Conservation (phyloP, 2,113 vertebrate genomes). For the Equus przewalskii region DNA sequence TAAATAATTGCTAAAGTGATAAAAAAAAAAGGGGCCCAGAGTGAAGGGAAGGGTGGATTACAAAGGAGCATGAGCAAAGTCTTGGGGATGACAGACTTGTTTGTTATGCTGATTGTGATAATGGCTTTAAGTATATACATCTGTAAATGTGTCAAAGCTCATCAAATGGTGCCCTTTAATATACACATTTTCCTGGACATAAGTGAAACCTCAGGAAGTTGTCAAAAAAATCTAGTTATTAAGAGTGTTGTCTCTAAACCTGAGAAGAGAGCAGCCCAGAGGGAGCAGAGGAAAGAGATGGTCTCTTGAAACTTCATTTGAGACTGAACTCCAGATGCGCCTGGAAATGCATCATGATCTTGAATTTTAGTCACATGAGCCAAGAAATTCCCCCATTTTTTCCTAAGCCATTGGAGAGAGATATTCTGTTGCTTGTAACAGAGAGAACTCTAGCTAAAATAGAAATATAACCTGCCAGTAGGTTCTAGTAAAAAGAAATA, state of each 20-base stretch:
- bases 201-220: not conserved
- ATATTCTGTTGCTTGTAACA: not conserved
- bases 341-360: not conserved
- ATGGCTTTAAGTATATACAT: not conserved
- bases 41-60: not conserved
- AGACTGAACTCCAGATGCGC: not conserved
- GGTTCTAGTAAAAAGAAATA: not conserved
- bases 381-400: not conserved
- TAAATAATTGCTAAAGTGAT: not conserved
- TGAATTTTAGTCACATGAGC: not conserved
- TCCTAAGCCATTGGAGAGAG: not conserved
- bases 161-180: not conserved
- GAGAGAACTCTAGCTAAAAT: not conserved
- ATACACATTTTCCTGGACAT: not conserved
- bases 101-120: not conserved
- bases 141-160: not conserved
- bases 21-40: not conserved
- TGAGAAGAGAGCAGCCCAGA: not conserved
- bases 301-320: not conserved
- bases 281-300: not conserved
- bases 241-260: not conserved
- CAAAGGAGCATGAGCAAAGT: not conserved
- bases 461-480: not conserved
- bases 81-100: not conserved
- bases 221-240: not conserved